A percentile compares a stretch with the other conserved stretches of the same genome.
Conservation (phyloP, 35 echinoderm and acorn worm genomes). For the Lytechinus pictus region DNA sequence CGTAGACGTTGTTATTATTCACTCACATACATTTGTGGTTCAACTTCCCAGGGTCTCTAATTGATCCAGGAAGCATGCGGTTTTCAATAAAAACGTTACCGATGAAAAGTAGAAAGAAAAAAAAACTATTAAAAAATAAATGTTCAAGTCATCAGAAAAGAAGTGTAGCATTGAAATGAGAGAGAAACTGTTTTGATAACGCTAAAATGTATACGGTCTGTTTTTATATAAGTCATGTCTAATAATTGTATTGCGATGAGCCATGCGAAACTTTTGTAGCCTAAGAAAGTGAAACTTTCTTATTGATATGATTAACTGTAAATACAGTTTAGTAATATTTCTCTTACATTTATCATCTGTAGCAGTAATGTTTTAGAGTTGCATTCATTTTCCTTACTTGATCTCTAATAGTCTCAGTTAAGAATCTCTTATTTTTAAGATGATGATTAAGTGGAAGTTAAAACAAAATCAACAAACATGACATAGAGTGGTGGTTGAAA, state of each 20-base stretch:
- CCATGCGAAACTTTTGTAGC: background rate
- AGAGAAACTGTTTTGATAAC: background rate
- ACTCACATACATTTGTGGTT: background rate
- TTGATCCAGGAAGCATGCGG: background rate
- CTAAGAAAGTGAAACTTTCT: background rate
- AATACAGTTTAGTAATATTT: no score
- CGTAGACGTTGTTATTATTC: background rate
- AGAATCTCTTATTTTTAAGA: no score
- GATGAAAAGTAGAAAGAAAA: background rate
- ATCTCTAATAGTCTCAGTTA: no score
- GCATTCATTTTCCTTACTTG: no score
- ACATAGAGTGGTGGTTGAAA: background rate
- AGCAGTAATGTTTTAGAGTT: no score
- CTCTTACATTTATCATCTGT: no score
- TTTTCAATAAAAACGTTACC: background rate
- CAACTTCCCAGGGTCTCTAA: background rate
- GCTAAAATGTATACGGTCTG: background rate
- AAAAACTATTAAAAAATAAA: background rate
- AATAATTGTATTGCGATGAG: no score
- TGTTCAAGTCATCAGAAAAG: background rate
- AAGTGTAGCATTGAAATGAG: background rate
- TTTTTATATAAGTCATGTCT: background rate
- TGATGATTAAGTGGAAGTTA: background rate
- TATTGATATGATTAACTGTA: no score
- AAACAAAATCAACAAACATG: no score